Evolutionary conservation across 2,888 invertebrate genomes (phyloP).

Genomic region (Micoletzkya japonica): DNA sequence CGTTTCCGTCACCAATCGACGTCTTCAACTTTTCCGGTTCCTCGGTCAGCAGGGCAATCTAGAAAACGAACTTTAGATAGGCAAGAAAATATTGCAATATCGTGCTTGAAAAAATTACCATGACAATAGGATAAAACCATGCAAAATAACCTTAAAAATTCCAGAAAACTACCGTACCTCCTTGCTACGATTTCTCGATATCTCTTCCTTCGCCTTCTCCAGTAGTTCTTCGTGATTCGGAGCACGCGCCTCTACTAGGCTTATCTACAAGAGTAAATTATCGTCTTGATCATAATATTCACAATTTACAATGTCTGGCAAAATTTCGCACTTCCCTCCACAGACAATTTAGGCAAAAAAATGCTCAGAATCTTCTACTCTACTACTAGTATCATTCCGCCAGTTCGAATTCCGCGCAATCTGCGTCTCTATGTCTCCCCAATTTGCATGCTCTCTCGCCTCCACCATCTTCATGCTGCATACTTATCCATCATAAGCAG

Average conservation of each 20-base stretch:
- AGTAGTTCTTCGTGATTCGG: slow-evolving; percentile 49
- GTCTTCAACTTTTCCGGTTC: slow-evolving; percentile 64
- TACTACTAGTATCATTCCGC: slow-evolving; percentile 17
- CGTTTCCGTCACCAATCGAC: slow-evolving; percentile 27
- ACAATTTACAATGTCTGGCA: background rate
- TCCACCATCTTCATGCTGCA: too few species aligned
- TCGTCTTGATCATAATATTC: too few species aligned
- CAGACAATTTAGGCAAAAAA: too few species aligned
- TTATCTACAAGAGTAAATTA: background rate
- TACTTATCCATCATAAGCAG: too few species aligned
- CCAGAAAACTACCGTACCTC: slow-evolving; percentile 18
- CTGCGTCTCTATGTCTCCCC: slow-evolving; percentile 77
- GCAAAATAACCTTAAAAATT: background rate
- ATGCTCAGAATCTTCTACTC: slow-evolving; percentile 27
- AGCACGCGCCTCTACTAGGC: slow-evolving; percentile 29
- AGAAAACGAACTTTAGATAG: background rate
- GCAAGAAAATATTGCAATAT: background rate
- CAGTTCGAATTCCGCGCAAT: slow-evolving; percentile 46
- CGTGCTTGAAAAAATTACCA: too few species aligned
- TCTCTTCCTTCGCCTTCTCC: slow-evolving; percentile 55
- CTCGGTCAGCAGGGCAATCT: slow-evolving; percentile 54
- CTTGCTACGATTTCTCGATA: slow-evolving; percentile 31
- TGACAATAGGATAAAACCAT: background rate
- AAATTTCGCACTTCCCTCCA: too few species aligned
- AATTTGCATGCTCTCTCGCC: slow-evolving; percentile 77